Evolutionary conservation across 2,888 invertebrate species (phyloP), one percentile per base, ranked within the genome.

Genomic region (Parthenolecanium corni): DNA sequence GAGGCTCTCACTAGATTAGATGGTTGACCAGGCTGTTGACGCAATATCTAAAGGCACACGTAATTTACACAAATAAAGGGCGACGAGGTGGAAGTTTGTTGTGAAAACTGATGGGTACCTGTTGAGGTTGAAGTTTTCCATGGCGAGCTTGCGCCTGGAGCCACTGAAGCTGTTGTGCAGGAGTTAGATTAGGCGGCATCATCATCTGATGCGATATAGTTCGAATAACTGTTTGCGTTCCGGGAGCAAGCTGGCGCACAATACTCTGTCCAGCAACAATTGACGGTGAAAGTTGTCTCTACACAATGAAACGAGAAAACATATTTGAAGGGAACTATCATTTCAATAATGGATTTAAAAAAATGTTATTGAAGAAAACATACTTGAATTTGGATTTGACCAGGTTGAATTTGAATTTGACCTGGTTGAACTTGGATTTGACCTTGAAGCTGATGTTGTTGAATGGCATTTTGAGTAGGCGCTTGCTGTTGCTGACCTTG

Each of bases 381-480:
- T 23, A 24, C 51, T 51, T 51, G 25, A 3, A n/a, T n/a, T n/a
- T 47, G 64, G 18, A 65, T 63, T 18, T 63, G 65, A 31, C 64
- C 63, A 46, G 65, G 49, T 23, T 66, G 64, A n/a, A 65, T 56
- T 14, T 58, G 64, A 11, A 54, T 49, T 44, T 46, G 42, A 18
- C 62, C 66, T 42, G 12, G 49, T 21, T 21, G 64, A 65, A 21
- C 23, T 25, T 25, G 42, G 16, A 58, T 47, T 25, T 58, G 51
- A 5, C 12, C 38, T 49, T 31, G 66, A 20, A 66, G 62, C 42
- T 71, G 68, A 66, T 78, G 78, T 0, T 67, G 66, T 24, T 65
- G 66, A 16, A 68, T 65, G 1, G 66, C 58, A 52, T 68, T 69
- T 64, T 80, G 79, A 64, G 80, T 76, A 67, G 78, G 78, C 40